Evolutionary conservation across 2,113 vertebrate genomes (phyloP).

Genomic region (Larimichthys polyactis): DNA sequence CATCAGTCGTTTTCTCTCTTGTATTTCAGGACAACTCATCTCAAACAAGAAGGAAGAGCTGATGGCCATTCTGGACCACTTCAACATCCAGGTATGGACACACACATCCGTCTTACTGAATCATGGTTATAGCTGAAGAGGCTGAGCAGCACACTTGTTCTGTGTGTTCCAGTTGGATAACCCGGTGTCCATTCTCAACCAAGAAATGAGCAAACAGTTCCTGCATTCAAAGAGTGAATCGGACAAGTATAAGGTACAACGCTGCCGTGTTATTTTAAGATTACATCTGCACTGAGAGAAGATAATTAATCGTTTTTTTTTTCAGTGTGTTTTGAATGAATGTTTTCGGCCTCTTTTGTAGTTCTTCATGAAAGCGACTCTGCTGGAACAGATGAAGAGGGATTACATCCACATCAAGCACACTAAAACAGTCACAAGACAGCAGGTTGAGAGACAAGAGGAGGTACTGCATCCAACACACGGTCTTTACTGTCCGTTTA

Average conservation of each 20-base stretch:
- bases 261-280: neutral
- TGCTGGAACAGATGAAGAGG: slow-evolving; percentile 94
- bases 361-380: slow-evolving; percentile 97
- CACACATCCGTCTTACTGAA: neutral
- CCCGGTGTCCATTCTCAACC: slow-evolving; percentile 92
- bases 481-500: neutral
- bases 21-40: slow-evolving; percentile 79
- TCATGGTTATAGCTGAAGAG: neutral
- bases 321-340: neutral
- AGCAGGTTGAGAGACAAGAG: slow-evolving; percentile 70
- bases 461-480: slow-evolving; percentile 37
- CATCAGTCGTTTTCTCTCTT: slow-evolving; percentile 2
- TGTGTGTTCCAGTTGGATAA: slow-evolving; percentile 90
- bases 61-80: slow-evolving; percentile 90
- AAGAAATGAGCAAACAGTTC: slow-evolving; percentile 96
- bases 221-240: slow-evolving; percentile 93
- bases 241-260: slow-evolving; percentile 93
- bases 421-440: slow-evolving; percentile 80
- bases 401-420: slow-evolving; percentile 93
- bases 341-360: slow-evolving; percentile 51
- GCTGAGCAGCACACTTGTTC: neutral
- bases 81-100: slow-evolving; percentile 92
- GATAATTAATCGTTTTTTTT: neutral
- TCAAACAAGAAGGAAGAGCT: slow-evolving; percentile 92
- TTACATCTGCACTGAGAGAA: neutral